Conservation (phyloP, 2,888 invertebrate species). For the Brachyptera risi region DNA sequence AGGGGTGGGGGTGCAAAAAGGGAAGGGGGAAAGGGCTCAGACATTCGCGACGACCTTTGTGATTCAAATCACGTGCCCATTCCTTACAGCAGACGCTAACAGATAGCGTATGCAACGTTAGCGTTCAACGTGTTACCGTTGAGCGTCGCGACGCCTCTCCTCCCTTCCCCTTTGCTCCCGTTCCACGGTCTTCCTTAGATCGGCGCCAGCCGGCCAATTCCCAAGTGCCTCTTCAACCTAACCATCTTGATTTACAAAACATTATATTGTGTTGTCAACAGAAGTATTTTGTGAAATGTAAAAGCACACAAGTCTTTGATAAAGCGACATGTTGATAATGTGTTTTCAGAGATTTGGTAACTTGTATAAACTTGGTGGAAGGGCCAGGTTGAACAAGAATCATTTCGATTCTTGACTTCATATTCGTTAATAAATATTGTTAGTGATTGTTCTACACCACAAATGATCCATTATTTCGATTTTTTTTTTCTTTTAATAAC, state of each 20-base stretch:
- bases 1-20: background rate
- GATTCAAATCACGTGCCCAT: conserved; percentile 26
- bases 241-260: conserved; percentile 23
- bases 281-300: too few relatives aligned
- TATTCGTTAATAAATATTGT: too few relatives aligned
- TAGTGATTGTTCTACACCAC: too few relatives aligned
- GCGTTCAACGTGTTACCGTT: conserved; percentile 1
- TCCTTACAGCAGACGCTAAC: conserved; percentile 25
- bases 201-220: conserved; percentile 11
- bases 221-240: conserved; percentile 13
- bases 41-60: conserved; percentile 16
- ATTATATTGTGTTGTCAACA: conserved; percentile 13
- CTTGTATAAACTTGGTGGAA: too few relatives aligned
- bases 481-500: too few relatives aligned
- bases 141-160: background rate
- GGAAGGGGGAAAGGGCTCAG: conserved; percentile 10
- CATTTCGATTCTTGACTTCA: too few relatives aligned
- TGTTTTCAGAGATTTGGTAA: too few relatives aligned
- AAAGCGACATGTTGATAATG: too few relatives aligned
- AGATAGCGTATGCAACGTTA: conserved; percentile 19
- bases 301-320: too few relatives aligned
- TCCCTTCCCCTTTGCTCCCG: background rate
- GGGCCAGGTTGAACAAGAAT: too few relatives aligned
- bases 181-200: background rate
- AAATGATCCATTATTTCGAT: too few relatives aligned